Evolutionary conservation across 2,888 invertebrate genomes (phyloP), one percentile per base, ranked within the genome.

Genomic region (Pristionchus maxplancki): DNA sequence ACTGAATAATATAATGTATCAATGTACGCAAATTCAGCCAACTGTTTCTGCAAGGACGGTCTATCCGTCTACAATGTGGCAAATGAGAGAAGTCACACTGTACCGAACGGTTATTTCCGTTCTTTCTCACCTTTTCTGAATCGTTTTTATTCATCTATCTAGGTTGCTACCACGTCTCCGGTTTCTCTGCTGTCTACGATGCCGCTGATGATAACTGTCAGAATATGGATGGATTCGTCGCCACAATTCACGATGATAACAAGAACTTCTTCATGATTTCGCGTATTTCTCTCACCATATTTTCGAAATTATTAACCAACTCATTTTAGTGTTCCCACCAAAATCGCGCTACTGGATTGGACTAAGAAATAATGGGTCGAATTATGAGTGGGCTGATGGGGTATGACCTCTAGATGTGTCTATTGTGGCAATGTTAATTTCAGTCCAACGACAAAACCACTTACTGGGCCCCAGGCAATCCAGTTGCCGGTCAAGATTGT

Each of bases 111-210:
- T n/a, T 37, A 40, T 11, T n/a, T 34, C 20, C 62, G 1, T 11
- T 6, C 3, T 62, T 24, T 9, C 13, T 62, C 5, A 15, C 6
- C n/a, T 62, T 20, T 62, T n/a, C 24, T 20, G n/a, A 62, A 58
- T 6, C 28, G n/a, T 24, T 11, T 58, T 58, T 24, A 58, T 17
- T 58, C n/a, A 58, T 58, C 17, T 64, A 28, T 71, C 40, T 40
- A 71, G 71, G 71, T 20, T 71, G 71, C 24, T 71, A 37, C 37
- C 71, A 71, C 71, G 71, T 71, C 71, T 34, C 71, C 9, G 37
- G 28, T 2, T 37, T 31, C 20, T 71, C 71, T 71, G 71, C 71
- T 4, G 71, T 71, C 20, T 71, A 71, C 24, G 37, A 20, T 20
- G 71, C 71, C 0, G 71, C 71, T 37, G 71, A 71, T n/a, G 20